Conservation (phyloP, 2,113 vertebrate genomes). For the Tyrannus savana region DNA sequence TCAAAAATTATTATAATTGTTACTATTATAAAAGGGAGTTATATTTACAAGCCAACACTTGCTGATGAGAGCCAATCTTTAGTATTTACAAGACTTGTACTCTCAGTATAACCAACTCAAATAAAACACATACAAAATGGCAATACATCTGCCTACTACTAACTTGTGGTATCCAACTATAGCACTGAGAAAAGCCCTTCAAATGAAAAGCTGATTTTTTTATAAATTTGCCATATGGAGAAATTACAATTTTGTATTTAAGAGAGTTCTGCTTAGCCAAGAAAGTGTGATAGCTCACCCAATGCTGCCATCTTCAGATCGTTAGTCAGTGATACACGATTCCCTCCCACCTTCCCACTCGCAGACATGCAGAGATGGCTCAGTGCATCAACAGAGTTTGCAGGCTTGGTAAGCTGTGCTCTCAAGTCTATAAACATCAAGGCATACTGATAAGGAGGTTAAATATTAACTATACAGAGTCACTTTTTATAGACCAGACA, state of each 20-base stretch:
- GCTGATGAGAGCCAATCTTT: background rate
- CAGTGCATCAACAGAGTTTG: accelerated
- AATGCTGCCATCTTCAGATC: slow-evolving; percentile 82
- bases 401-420: background rate
- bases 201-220: slow-evolving; percentile 38
- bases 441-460: background rate
- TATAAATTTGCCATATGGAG: background rate
- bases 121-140: slow-evolving; percentile 21
- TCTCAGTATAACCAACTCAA: background rate
- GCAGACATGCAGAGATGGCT: background rate
- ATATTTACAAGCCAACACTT: background rate
- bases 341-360: background rate
- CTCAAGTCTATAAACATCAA: background rate
- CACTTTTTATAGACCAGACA: background rate
- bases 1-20: background rate
- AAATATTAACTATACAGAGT: background rate
- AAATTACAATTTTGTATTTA: background rate
- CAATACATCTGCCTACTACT: background rate
- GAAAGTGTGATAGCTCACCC: slow-evolving; percentile 59
- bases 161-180: slow-evolving; percentile 12
- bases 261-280: background rate
- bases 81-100: background rate
- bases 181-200: slow-evolving; percentile 51
- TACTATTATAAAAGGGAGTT: background rate
- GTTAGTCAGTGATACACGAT: background rate